A percentile compares a stretch with the other conserved stretches of the same genome.
Conservation (phyloP, 53 echinoderm and acorn worm genomes). For the Temnopleurus reevesii region DNA sequence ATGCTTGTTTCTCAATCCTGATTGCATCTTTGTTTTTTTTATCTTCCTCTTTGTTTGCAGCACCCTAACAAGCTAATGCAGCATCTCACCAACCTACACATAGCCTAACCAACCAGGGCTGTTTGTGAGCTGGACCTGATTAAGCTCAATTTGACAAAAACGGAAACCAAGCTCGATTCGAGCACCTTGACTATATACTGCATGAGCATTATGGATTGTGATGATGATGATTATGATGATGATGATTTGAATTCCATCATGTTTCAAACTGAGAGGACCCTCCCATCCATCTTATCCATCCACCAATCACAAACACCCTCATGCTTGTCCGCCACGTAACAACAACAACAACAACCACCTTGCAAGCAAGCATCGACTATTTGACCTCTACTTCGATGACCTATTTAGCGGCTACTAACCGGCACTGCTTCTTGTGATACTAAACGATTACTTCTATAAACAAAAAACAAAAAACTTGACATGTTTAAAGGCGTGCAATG, state of each 20-base stretch:
- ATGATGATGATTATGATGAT: constrained; percentile 1
- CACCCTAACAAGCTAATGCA: constrained; percentile 92
- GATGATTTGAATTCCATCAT: constrained; percentile 19
- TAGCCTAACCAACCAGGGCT: constrained; percentile 64
- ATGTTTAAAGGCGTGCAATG: constrained; percentile 40
- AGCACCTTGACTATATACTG: constrained; percentile 13
- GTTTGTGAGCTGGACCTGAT: background rate
- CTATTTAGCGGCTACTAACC: background rate
- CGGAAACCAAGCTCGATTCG: constrained; percentile 15
- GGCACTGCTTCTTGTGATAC: constrained; percentile 41
- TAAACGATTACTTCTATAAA: constrained; percentile 25
- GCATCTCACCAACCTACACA: constrained; percentile 92
- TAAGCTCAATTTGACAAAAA: background rate
- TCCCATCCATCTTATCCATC: no score
- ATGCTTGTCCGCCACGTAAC: constrained; percentile 28
- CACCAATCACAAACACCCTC: constrained; percentile 22
- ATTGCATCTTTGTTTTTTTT: constrained; percentile 15
- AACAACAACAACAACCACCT: background rate
- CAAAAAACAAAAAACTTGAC: background rate
- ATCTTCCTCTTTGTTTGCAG: constrained; percentile 30
- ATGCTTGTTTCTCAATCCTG: constrained; percentile 11
- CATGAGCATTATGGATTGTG: constrained; percentile 32
- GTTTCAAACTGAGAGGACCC: background rate
- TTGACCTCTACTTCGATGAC: constrained; percentile 22
- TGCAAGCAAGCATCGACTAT: constrained; percentile 30